phyloP scores from a whole-genome alignment of 2,888 invertebrate genomes.

The Troilus luridus region DNA sequence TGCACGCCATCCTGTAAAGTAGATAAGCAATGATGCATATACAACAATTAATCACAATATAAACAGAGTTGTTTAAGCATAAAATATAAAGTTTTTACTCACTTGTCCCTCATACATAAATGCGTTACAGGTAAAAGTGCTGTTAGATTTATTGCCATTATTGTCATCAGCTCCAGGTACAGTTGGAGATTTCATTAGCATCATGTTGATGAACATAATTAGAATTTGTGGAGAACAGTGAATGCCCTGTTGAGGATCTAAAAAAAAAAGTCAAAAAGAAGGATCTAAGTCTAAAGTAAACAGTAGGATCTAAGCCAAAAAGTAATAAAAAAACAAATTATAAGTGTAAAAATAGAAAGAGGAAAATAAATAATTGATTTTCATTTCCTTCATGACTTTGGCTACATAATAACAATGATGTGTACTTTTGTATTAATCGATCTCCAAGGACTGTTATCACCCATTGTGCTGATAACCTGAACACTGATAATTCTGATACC shows the following conservation, averaged over 20 bases:
- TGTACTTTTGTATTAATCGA: no score
- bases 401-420: no score
- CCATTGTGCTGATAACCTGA: no score
- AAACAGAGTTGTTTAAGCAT: not conserved
- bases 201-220: constrained; percentile 76
- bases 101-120: constrained; percentile 74
- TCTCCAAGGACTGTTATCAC: no score
- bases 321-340: not conserved
- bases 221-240: constrained; percentile 74
- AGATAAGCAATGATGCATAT: not conserved
- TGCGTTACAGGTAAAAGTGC: constrained; percentile 70
- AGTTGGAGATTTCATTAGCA: constrained; percentile 68
- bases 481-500: no score
- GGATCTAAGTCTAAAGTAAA: constrained; percentile 48
- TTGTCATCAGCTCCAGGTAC: constrained; percentile 44
- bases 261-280: not conserved
- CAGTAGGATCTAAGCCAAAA: not conserved
- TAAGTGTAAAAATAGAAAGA: not conserved
- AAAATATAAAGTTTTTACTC: not conserved
- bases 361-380: not conserved
- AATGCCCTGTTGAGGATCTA: constrained; percentile 64
- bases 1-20: constrained; percentile 72
- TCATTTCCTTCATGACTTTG: no score
- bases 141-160: not conserved
- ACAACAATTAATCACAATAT: not conserved